Evolutionary conservation across 2,113 vertebrate species (phyloP).

Genomic region (Gavialis gangeticus): DNA sequence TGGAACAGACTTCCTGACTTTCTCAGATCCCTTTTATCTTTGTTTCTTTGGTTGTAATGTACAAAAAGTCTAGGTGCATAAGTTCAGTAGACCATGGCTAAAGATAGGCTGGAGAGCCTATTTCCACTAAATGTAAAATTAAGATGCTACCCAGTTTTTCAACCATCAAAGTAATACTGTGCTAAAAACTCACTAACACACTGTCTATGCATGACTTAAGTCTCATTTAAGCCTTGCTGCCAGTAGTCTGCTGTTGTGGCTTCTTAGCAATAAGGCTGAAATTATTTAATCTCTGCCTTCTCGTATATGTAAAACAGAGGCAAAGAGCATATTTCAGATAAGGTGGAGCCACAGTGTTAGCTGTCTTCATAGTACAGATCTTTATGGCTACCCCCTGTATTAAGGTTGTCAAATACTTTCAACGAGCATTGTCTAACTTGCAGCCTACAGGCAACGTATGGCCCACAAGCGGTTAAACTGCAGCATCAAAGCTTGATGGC

Average conservation of each 20-base stretch:
- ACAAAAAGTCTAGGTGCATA: neutral
- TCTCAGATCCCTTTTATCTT: conserved; percentile 29
- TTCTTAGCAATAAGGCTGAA: neutral
- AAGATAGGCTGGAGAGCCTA: fast-evolving
- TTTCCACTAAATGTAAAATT: neutral
- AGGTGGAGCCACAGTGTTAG: too few relatives aligned
- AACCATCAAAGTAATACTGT: neutral
- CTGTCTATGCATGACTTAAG: neutral
- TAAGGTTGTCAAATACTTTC: neutral
- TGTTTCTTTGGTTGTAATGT: neutral
- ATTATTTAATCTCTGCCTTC: neutral
- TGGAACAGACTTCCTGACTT: too few relatives aligned
- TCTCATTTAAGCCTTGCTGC: neutral
- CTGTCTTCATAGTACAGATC: too few relatives aligned
- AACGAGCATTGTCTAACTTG: too few relatives aligned
- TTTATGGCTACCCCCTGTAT: neutral
- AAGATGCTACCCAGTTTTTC: neutral
- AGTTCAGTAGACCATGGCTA: neutral
- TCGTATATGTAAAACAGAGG: neutral
- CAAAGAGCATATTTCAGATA: too few relatives aligned
- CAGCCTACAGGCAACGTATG: too few relatives aligned
- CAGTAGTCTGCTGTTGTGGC: neutral
- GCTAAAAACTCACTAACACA: neutral
- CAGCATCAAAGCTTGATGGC: too few relatives aligned
- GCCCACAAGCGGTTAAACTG: too few relatives aligned